Percentiles rank a stretch among this genome's conserved stretches.
Conservation (phyloP, 1,140 invertebrate species). For the Zaprionus capensis region DNA sequence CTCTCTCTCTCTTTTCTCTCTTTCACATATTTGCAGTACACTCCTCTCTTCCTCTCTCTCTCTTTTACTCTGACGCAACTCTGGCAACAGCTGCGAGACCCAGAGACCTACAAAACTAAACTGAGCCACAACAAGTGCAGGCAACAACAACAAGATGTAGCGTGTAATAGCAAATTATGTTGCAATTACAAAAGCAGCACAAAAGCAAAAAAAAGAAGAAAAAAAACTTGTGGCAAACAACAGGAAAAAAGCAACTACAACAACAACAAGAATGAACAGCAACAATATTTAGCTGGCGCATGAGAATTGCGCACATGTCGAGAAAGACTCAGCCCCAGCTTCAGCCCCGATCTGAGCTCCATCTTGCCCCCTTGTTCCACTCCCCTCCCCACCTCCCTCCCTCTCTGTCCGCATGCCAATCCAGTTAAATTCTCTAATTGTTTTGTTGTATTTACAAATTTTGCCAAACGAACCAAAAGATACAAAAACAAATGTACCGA, state of each 20-base stretch:
- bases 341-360: not conserved
- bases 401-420: not conserved
- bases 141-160: conserved; percentile 45
- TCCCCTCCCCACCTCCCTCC: not conserved
- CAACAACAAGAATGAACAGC: conserved; percentile 34
- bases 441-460: conserved; percentile 54
- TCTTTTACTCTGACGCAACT: conserved; percentile 34
- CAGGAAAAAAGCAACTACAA: conserved; percentile 36
- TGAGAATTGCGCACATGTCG: conserved; percentile 65
- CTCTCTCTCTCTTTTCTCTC: conserved; percentile 12
- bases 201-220: conserved; percentile 64
- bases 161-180: conserved; percentile 82
- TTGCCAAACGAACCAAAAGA: not conserved
- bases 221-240: conserved; percentile 22
- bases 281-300: conserved; percentile 46
- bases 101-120: conserved; percentile 76
- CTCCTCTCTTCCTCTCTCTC: not conserved
- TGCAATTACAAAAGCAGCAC: conserved; percentile 80
- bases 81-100: conserved; percentile 74
- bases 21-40: not conserved
- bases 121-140: conserved; percentile 39
- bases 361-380: not conserved
- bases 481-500: conserved; percentile 11
- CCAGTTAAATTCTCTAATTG: conserved; percentile 64
- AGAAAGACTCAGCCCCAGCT: not conserved